Percentiles rank a stretch among this genome's conserved stretches.
Evolutionary conservation across 2,888 invertebrate species (phyloP).

Genomic region (Pinctada fucata): DNA sequence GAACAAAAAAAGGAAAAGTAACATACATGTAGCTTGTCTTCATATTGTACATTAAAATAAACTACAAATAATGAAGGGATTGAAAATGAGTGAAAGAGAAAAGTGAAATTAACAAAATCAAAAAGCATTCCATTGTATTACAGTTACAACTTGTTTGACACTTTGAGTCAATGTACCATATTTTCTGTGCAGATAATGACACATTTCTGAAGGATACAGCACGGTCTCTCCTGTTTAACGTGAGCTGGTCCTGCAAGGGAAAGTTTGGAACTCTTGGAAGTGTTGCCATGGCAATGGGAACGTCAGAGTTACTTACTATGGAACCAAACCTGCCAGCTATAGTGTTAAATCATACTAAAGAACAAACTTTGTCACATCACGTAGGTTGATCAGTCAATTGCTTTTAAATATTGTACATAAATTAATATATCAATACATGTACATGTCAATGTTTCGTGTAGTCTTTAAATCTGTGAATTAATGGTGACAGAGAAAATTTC

Average conservation of each 20-base stretch:
- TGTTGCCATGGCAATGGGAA: conserved; percentile 77
- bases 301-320: conserved; percentile 71
- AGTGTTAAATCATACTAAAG: conserved; percentile 74
- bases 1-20: too few relatives aligned
- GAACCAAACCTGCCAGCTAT: conserved; percentile 75
- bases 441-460: neutral
- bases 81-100: too few relatives aligned
- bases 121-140: too few relatives aligned
- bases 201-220: conserved; percentile 57
- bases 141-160: too few relatives aligned
- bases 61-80: too few relatives aligned
- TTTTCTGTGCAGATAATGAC: conserved; percentile 24
- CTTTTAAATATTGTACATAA: too few relatives aligned
- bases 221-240: conserved; percentile 58
- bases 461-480: neutral
- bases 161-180: too few relatives aligned
- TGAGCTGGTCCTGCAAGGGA: conserved; percentile 72
- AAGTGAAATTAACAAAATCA: too few relatives aligned
- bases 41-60: too few relatives aligned
- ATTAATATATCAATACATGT: neutral
- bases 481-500: neutral
- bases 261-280: conserved; percentile 73
- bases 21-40: too few relatives aligned
- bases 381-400: conserved; percentile 68
- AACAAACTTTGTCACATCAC: conserved; percentile 76